A percentile compares a stretch with the other conserved stretches of the same genome.
phyloP scores from a whole-genome alignment of 2,888 invertebrate species.

The Chloromyia formosa region DNA sequence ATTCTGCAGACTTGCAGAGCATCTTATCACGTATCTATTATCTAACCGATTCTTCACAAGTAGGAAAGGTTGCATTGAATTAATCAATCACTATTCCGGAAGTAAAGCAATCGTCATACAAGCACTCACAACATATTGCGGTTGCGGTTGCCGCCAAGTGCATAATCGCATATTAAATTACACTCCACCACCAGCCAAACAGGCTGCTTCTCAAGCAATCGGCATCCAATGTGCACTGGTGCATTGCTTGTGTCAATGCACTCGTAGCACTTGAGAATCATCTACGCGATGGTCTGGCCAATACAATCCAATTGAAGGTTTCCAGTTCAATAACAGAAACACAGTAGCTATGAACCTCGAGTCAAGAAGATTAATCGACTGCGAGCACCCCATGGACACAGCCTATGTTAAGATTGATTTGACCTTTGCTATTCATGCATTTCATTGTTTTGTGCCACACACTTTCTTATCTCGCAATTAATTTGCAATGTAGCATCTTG shows the following conservation, averaged over 20 bases:
- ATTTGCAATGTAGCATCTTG: no score
- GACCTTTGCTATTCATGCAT: not conserved
- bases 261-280: not conserved
- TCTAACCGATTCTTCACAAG: no score
- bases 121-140: not conserved
- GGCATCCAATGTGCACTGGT: not conserved
- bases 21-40: no score
- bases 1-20: no score
- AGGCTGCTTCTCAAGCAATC: not conserved
- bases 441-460: slow-evolving; percentile 13
- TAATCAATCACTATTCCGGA: no score
- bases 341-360: no score
- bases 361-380: not conserved
- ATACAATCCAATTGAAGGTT: no score
- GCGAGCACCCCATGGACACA: not conserved
- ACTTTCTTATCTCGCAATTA: slow-evolving; percentile 8
- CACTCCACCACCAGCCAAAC: not conserved
- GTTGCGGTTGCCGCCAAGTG: not conserved
- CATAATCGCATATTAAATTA: slow-evolving; percentile 14
- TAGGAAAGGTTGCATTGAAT: no score
- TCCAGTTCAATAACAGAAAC: no score
- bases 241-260: slow-evolving; percentile 3
- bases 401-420: not conserved
- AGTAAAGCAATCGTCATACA: not conserved
- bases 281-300: no score